Evolutionary conservation across 1,140 invertebrate genomes (phyloP), one percentile per base, ranked within the genome.

Genomic region (Drosophila arizonae): DNA sequence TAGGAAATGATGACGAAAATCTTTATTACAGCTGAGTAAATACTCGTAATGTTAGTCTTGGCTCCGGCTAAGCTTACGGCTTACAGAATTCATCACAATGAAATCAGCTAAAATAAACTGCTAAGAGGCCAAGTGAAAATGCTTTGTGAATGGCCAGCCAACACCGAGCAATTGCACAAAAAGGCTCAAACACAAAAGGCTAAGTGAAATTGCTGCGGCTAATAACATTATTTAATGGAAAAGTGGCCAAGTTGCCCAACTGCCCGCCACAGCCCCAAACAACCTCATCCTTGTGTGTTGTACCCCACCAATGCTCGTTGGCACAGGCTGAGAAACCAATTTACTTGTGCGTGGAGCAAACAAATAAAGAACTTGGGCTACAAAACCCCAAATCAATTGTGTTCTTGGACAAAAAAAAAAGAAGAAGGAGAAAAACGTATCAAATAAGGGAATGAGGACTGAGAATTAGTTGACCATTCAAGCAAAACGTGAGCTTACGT

Each of bases 201-300:
- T 76, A 67, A 65, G 62, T 66, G 72, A 82, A 88, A 86, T 86
- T 79, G 84, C 76, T 71, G 75, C 51, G 69, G 71, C 82, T 86
- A 86, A 86, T 86, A 88, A 76, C 79, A 88, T 86, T 86, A 86
- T 86, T 82, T 79, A 78, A 71, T 88, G 64, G 72, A 82, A 68
- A 72, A 72, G 77, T 65, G 68, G 72, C 69, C 39, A 30, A 30
- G 46, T 41, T 54, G 11, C 26, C 8, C 52, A 28, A 46, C n/a
- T 13, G 21, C 21, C 21, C 26, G 9, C 6, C 26, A 4, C 24
- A n/a, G 15, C 3, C 2, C 36, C 39, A 0, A 39, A 11, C 11
- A 10, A 13, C 36, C 36, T 11, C 36, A 39, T 11, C 36, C 36
- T 13, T 39, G 36, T 39, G 11, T 39, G 36, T 39, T 11, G 36